Conservation (phyloP, 2,113 vertebrate genomes). For the Mus musculus region DNA sequence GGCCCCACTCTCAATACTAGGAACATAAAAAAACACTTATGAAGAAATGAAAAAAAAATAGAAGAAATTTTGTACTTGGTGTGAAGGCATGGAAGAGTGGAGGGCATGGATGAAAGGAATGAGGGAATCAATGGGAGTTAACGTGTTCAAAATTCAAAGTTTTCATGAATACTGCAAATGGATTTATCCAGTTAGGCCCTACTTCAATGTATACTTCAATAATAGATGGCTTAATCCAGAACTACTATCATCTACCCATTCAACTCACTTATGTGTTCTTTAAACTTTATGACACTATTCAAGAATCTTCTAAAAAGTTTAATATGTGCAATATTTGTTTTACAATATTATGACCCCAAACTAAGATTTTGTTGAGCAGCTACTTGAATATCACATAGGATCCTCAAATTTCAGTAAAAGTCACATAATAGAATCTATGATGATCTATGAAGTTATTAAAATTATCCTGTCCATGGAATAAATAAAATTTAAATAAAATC, state of each 20-base stretch:
- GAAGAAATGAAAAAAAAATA: not conserved
- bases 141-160: not conserved
- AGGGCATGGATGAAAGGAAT: not conserved
- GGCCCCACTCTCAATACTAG: not conserved
- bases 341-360: not conserved
- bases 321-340: conserved; percentile 6
- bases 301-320: not conserved
- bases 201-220: not conserved
- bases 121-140: too few species aligned
- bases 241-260: not conserved
- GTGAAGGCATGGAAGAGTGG: too few species aligned
- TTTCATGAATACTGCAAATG: not conserved
- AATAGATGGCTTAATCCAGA: not conserved
- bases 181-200: not conserved
- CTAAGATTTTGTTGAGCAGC: not conserved
- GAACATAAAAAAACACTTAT: not conserved
- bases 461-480: conserved; percentile 14
- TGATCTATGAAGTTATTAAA: conserved; percentile 38
- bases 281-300: not conserved
- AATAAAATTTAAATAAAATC: not conserved
- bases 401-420: conserved; percentile 26
- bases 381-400: not conserved
- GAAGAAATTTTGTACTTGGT: not conserved
- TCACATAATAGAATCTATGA: not conserved
- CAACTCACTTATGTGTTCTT: not conserved